phyloP scores from a whole-genome alignment of 2,797 vertebrate genomes.

The Lithobates pipiens region DNA sequence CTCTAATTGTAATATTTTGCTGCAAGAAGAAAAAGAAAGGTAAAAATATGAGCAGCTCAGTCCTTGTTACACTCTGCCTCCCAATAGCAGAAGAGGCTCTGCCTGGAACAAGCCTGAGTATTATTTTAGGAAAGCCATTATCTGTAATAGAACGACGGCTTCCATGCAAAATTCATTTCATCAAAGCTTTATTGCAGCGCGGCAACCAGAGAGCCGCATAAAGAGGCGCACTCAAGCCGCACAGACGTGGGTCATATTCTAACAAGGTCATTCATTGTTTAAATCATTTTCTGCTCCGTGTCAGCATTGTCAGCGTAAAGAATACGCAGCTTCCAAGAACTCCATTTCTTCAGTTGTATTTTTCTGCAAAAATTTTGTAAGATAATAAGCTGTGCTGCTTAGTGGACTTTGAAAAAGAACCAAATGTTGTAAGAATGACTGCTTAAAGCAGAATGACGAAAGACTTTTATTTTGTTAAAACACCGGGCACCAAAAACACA shows the following conservation, averaged over 20 bases:
- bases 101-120: not conserved
- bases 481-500: too few species aligned
- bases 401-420: too few species aligned
- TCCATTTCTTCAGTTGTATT: too few species aligned
- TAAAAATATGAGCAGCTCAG: conserved; percentile 48
- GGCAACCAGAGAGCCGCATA: conserved; percentile 5
- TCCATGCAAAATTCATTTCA: conserved; percentile 47
- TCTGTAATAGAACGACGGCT: conserved; percentile 9
- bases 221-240: not conserved
- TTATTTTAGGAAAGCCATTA: conserved; percentile 53
- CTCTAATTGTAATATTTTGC: conserved; percentile 70
- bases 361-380: too few species aligned
- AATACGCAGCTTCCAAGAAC: too few species aligned
- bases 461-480: too few species aligned
- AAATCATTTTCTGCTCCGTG: too few species aligned
- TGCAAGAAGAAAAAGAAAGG: conserved; percentile 68
- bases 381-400: too few species aligned
- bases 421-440: too few species aligned
- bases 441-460: too few species aligned
- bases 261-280: conserved; percentile 19
- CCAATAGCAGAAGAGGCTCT: not conserved
- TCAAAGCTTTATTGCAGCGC: conserved; percentile 14
- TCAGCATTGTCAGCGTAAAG: too few species aligned
- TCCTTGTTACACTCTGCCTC: not conserved
- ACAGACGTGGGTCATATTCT: not conserved